Evolutionary conservation across 2,797 vertebrate genomes (phyloP), one percentile per base, ranked within the genome.

Genomic region (Tolypeutes matacus): DNA sequence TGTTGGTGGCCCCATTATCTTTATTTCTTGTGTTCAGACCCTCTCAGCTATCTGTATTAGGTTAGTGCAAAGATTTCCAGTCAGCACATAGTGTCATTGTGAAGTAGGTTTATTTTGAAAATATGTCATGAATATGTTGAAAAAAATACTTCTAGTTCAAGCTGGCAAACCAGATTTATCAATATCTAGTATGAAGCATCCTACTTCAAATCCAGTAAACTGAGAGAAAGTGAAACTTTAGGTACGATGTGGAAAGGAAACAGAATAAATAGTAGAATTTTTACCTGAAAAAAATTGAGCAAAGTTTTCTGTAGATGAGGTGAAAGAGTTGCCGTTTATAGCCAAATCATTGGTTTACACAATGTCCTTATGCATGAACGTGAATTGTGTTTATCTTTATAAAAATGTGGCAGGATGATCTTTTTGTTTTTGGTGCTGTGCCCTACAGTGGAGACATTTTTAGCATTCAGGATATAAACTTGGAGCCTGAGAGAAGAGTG

Each of bases 101-200:
- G 51, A 94, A 89, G 34, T 69, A 78, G 39, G 23, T 80, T 85
- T 77, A 64, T 83, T 93, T 84, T 17, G 17, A 84, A 96, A 95
- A 76, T 29, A 58, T 17, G 20, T 42, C 23, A 10, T 34, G 21
- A 8, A 2, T 36, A 58, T 0, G 7, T 51, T 91, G 34, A 62
- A 89, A 94, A 39, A 87, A 81, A 53, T 17, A 51, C 7, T 56
- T 92, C 76, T 70, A 70, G 51, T 58, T 89, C n/a, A 89, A 64
- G 14, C 89, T 56, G 31, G 58, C 14, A 95, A 86, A 10, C 3
- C 36, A 86, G 17, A 65, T 81, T 87, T 93, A 75, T 67, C 60
- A 86, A 34, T 6, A 46, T 7, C 15, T 20, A 69, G 20, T 70
- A 49, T 78, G 64, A 75, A 12, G 21, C 20, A 36, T 4, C 14